Percentiles rank a stretch among this genome's conserved stretches.
Evolutionary conservation across 2,113 vertebrate genomes (phyloP).

Genomic region (Colinus virginianus): DNA sequence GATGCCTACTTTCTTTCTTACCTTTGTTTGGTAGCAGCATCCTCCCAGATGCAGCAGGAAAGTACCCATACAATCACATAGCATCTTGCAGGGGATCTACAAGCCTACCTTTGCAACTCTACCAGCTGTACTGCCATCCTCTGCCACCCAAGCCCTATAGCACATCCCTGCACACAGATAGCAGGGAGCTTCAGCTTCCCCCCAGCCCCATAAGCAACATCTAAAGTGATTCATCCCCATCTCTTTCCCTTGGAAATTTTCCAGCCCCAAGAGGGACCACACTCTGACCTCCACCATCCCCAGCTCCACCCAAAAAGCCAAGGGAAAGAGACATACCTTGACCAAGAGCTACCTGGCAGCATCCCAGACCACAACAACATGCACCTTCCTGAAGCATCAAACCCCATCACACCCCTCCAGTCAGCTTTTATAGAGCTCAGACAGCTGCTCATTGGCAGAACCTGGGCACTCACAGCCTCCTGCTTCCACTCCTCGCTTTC

Average conservation of each 20-base stretch:
- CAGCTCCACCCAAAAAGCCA: rapidly evolving
- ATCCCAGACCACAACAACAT: neutral
- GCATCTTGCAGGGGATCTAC: neutral
- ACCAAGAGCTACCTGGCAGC: neutral
- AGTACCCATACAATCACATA: neutral
- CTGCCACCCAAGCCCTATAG: neutral
- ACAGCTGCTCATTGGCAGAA: neutral
- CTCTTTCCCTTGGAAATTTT: neutral
- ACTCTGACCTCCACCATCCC: rapidly evolving
- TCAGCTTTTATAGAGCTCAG: neutral
- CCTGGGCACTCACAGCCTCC: neutral
- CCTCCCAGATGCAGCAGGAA: neutral
- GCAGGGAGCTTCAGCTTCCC: neutral
- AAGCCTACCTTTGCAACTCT: neutral
- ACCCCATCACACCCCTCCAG: rapidly evolving
- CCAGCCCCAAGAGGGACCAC: neutral
- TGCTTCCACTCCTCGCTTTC: neutral
- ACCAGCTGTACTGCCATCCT: neutral
- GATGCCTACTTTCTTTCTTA: neutral
- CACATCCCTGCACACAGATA: rapidly evolving
- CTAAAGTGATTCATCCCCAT: neutral
- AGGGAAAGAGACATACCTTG: rapidly evolving
- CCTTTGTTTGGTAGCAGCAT: neutral
- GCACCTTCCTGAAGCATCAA: neutral
- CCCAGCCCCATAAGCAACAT: neutral